Evolutionary conservation across 2,113 vertebrate genomes (phyloP), one percentile per base, ranked within the genome.

Genomic region (Platycercus adscitus): DNA sequence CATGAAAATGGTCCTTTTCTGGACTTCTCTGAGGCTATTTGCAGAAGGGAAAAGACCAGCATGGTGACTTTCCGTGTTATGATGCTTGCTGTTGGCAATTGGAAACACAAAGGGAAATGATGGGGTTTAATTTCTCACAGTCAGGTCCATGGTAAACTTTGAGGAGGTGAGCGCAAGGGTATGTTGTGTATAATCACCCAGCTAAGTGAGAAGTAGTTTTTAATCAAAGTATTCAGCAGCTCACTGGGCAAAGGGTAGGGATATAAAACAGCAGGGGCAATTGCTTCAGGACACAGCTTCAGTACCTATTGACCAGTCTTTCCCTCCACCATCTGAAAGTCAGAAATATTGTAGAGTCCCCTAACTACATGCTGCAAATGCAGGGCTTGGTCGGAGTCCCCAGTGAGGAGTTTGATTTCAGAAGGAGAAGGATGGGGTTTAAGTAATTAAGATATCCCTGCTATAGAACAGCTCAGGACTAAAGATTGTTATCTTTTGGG

Each of bases 11-110:
- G 4, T 80, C 55, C 21, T 64, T 53, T 44, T 6, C 23, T 63
- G 46, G 49, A 55, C 37, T 95, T 68, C 39, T 66, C 35, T 37
- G 20, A 18, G 43, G 13, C 46, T 81, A 4, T 47, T 63, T 63
- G 17, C 9, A 29, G 17, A 24, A 80, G 18, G 3, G 8, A 70
- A 52, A 55, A 37, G 25, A 81, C 26, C 60, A 78, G 52, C n/a
- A 56, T 0, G 2, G 25, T 72, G 52, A 5, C 39, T 81, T 76
- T 72, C 44, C 1, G 0, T 43, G 14, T 56, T 52, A 9, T 13
- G 5, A 18, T 55, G 16, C 49, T 83, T 65, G 46, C 18, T 41
- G 13, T 49, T 58, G 60, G 20, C 24, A 2, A 28, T 78, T 84
- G 43, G 72, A 89, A 91, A 77, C 28, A 50, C 18, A 60, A 9